Conservation (phyloP, 2,113 vertebrate genomes). For the Podarcis cretensis region DNA sequence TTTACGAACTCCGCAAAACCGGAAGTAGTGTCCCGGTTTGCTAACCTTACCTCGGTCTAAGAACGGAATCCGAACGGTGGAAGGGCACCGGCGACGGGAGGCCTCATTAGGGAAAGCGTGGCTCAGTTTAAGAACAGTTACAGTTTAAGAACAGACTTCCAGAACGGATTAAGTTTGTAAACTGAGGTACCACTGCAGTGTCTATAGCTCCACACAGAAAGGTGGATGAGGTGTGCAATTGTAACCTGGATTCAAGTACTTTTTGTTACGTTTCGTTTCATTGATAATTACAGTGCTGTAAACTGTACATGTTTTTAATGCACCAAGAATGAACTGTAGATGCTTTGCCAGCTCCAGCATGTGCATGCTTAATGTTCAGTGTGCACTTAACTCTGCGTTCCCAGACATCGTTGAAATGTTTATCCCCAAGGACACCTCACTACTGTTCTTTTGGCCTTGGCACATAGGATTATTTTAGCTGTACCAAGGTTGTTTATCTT, state of each 20-base stretch:
- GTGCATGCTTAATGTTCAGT: neutral
- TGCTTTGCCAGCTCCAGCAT: neutral
- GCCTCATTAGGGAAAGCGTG: too few relatives aligned
- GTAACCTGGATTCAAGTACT: neutral
- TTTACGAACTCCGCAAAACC: too few relatives aligned
- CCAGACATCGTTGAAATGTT: neutral
- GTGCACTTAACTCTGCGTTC: neutral
- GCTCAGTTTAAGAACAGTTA: too few relatives aligned
- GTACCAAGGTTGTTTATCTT: neutral
- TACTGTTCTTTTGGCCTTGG: neutral
- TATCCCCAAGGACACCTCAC: neutral
- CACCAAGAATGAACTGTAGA: neutral
- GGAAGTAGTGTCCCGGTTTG: too few relatives aligned
- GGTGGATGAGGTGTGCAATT: neutral
- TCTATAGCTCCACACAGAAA: neutral
- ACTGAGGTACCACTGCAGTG: too few relatives aligned
- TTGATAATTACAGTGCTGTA: neutral
- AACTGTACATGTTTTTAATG: neutral
- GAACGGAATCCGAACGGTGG: too few relatives aligned
- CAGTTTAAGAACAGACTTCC: too few relatives aligned
- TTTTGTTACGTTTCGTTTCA: neutral
- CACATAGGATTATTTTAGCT: neutral
- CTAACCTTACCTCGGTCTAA: too few relatives aligned
- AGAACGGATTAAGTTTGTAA: too few relatives aligned
- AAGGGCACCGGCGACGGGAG: too few relatives aligned